Evolutionary conservation across 2,888 invertebrate genomes (phyloP), one percentile per base, ranked within the genome.

Genomic region (Heliconius aoede): DNA sequence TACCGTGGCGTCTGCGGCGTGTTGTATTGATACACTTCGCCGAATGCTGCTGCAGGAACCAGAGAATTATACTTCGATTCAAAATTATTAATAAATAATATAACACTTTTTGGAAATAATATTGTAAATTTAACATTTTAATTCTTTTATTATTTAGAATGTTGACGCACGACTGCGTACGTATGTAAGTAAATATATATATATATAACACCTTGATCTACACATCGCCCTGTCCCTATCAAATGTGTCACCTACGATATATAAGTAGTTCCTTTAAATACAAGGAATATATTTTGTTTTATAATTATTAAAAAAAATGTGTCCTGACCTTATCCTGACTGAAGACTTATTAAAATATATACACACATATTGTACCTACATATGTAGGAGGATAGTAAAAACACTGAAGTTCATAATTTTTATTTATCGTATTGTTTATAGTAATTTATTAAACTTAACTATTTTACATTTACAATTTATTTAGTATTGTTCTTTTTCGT

Each of bases 101-200:
- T 36, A 13, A 64, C 13, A 32, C 11, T 36, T n/a, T 36, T 40
- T 65, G 13, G 24, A 65, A 24, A 24, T 11, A 4, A 64, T 36
- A 40, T 36, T 65, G 24, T 65, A 65, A 65, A 65, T 36, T n/a
- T 24, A 24, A 36, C 24, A 36, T 64, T 64, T 15, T 60, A 60
- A 26, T 60, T 13, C 24, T 60, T 15, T 26, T n/a, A 28, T 7
- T 60, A 60, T 60, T 64, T 64, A 64, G 36, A 15, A 36, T 24
- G 36, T 65, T 65, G n/a, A 65, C 15, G 36, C 65, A 65, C 65
- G 65, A 24, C 8, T 40, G 13, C 28, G 30, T 62, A 62, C 28
- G 28, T 62, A 62, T 21, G 28, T 11, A 30, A 18, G 8, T 21
- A 21, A 9, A 55, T 55, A 11, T 24, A n/a, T n/a, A n/a, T n/a